A percentile compares a stretch with the other conserved stretches of the same genome.
Evolutionary conservation across 2,113 vertebrate genomes (phyloP).

Genomic region (Phrynocephalus versicolor): DNA sequence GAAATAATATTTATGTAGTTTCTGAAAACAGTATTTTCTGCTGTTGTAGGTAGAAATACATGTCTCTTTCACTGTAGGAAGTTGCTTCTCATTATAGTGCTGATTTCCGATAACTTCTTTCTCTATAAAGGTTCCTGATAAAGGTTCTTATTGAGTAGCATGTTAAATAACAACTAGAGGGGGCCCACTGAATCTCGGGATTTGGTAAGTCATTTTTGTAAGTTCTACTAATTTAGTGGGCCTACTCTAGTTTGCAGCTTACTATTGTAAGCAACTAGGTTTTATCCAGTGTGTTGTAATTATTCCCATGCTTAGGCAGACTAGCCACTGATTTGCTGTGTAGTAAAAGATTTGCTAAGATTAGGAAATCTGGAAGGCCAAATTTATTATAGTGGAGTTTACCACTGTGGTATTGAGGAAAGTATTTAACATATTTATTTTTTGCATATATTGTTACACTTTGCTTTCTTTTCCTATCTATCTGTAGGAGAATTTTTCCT

Average conservation of each 20-base stretch:
- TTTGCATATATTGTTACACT: not conserved
- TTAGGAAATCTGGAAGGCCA: not conserved
- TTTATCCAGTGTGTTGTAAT: no score
- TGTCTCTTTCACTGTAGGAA: not conserved
- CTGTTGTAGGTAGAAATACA: not conserved
- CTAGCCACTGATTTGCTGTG: not conserved
- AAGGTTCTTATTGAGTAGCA: no score
- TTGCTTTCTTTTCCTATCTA: conserved; percentile 43
- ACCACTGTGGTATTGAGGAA: not conserved
- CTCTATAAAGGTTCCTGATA: not conserved
- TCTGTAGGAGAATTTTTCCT: conserved; percentile 95
- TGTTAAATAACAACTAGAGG: no score
- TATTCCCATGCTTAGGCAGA: no score
- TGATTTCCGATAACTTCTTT: not conserved
- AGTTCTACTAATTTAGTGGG: no score
- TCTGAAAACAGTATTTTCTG: not conserved
- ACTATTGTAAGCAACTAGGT: no score
- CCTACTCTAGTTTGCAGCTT: no score
- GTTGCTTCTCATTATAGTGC: not conserved
- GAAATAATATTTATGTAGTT: not conserved
- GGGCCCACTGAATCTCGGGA: no score
- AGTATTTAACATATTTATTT: not conserved
- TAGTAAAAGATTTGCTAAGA: not conserved
- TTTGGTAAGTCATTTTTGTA: no score
- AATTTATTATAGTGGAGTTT: not conserved